Evolutionary conservation across 2,113 vertebrate species (phyloP), one percentile per base, ranked within the genome.

Genomic region (Grammomys dolichurus): DNA sequence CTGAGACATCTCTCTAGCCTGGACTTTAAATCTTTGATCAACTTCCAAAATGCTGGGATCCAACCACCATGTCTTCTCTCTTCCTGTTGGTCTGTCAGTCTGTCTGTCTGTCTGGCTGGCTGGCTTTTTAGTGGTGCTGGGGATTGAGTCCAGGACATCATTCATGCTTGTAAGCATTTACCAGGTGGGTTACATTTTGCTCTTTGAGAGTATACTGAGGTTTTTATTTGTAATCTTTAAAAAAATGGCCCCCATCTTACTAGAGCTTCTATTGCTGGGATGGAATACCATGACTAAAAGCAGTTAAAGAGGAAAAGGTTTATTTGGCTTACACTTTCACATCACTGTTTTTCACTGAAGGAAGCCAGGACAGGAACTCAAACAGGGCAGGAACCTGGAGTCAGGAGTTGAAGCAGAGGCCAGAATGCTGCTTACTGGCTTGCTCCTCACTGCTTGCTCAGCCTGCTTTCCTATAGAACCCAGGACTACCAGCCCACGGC

Each of bases 151-250:
- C n/a, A 43, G n/a, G 58, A 13, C 81, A 17, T 19, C 58, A 9
- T 46, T 4, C 56, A 43, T 28, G n/a, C 58, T 43, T 31, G 14
- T n/a, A 85, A 28, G 14, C 14, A 63, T 40, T 65, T 65, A 43
- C 51, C 22, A 58, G 24, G 3, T 20, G 60, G 40, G n/a, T 40
- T 65, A 19, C 7, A 69, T 5, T 85, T 87, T 90, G 67, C 58
- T 94, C 72, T 84, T 89, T 46, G 19, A 77, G 24, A 54, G 20
- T 36, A 69, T 46, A 2, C 31, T 58, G 31, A 56, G 43, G 16
- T 60, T 22, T 40, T 84, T 77, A 36, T 89, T 95, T 84, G 93
- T 81, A 40, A 84, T 6, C 19, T 78, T 54, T 97, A 92, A n/a
- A 76, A 28, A 36, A 36, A 22, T 76, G 58, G 20, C 24, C n/a